Base-by-base conservation (phyloP, 92 coral and sea anemone species). In the Umimayanthus kanabou region DNA sequence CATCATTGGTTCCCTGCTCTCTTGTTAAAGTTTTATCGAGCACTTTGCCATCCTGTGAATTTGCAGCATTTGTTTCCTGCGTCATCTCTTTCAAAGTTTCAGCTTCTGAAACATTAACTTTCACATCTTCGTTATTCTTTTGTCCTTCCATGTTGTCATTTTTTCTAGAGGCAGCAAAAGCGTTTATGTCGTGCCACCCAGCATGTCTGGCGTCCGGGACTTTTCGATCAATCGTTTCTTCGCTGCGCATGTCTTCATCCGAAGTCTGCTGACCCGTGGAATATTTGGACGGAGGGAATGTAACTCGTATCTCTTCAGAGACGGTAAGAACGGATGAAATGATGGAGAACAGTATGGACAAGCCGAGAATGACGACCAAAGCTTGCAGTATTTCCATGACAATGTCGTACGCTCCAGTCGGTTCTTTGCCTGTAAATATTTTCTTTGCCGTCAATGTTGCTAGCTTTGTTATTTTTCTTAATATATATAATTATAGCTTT, bases 341-440 rank as follows among this genome's bases (percentile, higher is more conserved):
- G 40, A 97, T 93, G 7, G 99, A 92, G 69, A 97, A 97, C 82
- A 97, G 90, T 88, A 97, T 95, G 13, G 99, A 97, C 18, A 97
- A 91, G 18, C 99, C 99, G 4, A 97, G 92, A 40, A 97, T 83
- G n/a, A 97, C 92, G 1, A 97, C 94, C 2, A 90, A 64, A 13
- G 98, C 99, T 70, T 96, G 94, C 11, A 94, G 80, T 10, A 93
- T 91, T 73, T 95, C 99, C 88, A 95, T 89, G 72, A 88, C 30
- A 20, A 91, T 93, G 18, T 81, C 90, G 28, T 39, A 86, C 2
- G 80, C 81, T 25, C 90, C 91, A 37, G 71, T 45, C 16, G 99
- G 98, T 77, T 94, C 98, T 42, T 88, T 95, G 4, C 99, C 99
- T 96, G 88, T 30, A 74, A 57, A 87, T 47, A 33, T 33, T 33